Conservation (phyloP, 2,113 vertebrate genomes). For the Heterotilapia buettikoferi region DNA sequence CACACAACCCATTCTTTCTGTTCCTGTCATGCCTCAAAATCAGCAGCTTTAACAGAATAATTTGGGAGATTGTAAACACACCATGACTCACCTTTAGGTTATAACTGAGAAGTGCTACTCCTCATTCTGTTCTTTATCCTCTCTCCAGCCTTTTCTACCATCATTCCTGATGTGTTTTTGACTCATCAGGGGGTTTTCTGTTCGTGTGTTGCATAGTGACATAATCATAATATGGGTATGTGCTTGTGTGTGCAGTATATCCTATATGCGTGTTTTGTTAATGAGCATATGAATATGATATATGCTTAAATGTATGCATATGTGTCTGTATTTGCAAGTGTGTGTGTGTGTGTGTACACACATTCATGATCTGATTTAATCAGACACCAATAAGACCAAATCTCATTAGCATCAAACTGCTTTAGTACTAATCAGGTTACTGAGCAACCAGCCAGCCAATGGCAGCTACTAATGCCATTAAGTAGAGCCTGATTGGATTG, state of each 20-base stretch:
- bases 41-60: conserved; percentile 28
- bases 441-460: conserved; percentile 66
- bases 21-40: conserved; percentile 22
- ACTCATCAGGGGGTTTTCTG: neutral
- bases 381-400: conserved; percentile 70
- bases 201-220: neutral
- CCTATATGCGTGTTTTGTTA: neutral
- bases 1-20: neutral
- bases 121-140: neutral
- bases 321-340: neutral
- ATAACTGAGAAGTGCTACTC: neutral
- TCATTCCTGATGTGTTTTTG: neutral
- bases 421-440: conserved; percentile 67
- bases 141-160: neutral
- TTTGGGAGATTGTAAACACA: conserved; percentile 20
- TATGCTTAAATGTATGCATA: neutral
- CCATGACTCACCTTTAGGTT: neutral
- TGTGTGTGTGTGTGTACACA: neutral
- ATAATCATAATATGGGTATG: neutral
- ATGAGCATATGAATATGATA: neutral
- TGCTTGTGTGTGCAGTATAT: neutral
- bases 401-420: conserved; percentile 69
- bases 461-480: conserved; percentile 70
- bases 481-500: conserved; percentile 63
- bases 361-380: conserved; percentile 57